Conservation (phyloP, 2,113 vertebrate species). For the Neotoma lepida region DNA sequence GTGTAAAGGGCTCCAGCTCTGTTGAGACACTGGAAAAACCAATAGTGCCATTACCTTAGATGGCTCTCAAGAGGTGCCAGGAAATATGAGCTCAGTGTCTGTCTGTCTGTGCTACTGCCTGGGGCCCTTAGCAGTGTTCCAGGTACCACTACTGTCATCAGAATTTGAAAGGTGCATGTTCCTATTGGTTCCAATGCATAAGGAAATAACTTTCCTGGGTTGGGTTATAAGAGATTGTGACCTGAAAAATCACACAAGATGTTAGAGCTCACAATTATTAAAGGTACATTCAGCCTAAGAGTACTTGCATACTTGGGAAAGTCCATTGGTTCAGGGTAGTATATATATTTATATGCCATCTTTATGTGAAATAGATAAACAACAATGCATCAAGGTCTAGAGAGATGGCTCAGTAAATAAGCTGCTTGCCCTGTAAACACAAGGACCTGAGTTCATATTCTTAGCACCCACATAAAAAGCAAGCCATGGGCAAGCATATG, state of each 20-base stretch:
- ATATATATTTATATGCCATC: neutral
- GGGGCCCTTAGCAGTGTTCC: neutral
- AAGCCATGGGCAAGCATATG: neutral
- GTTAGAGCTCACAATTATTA: neutral
- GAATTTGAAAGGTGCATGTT: neutral
- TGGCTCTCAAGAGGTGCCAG: neutral
- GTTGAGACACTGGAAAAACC: neutral
- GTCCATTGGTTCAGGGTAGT: neutral
- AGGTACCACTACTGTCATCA: neutral
- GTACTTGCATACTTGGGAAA: neutral
- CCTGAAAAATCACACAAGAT: neutral
- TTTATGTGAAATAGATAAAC: neutral
- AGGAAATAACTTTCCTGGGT: neutral
- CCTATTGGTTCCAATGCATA: neutral
- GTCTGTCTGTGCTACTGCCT: neutral
- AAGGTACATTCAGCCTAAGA: neutral
- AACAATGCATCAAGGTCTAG: neutral
- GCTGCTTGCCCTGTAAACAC: neutral
- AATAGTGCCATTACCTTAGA: neutral
- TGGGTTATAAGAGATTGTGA: neutral
- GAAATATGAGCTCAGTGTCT: neutral
- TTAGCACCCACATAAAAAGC: neutral
- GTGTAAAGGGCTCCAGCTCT: neutral
- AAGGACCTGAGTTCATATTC: neutral
- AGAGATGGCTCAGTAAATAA: neutral